Percentiles rank a stretch among this genome's conserved stretches.
phyloP scores from a whole-genome alignment of 1,140 invertebrate genomes.

The Eumeta japonica region DNA sequence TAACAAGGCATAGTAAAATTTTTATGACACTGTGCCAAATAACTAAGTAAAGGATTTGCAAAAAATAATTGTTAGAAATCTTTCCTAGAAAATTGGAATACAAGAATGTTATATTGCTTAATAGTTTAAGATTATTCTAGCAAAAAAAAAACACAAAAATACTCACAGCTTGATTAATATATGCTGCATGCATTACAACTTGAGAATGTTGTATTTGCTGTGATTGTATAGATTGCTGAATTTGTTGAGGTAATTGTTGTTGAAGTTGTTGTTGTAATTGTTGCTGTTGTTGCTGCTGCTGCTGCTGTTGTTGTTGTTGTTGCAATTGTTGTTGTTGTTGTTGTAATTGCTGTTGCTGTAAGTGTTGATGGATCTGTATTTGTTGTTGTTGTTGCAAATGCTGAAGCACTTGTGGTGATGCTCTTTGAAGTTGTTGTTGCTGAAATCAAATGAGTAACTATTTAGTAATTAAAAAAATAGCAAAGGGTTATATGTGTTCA shows the following conservation, averaged over 20 bases:
- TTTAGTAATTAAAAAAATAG: too few relatives aligned
- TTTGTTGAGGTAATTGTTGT: constrained; percentile 10
- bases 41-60: too few relatives aligned
- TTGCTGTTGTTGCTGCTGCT: constrained; percentile 24
- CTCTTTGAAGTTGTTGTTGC: too few relatives aligned
- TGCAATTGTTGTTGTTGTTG: constrained; percentile 29
- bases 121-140: too few relatives aligned
- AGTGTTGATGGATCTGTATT: constrained; percentile 42
- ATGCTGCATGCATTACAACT: constrained; percentile 48
- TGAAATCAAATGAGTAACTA: too few relatives aligned
- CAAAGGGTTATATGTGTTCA: too few relatives aligned
- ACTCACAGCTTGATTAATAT: constrained; percentile 45
- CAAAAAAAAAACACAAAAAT: too few relatives aligned
- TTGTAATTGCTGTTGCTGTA: constrained; percentile 44
- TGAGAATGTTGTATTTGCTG: constrained; percentile 31
- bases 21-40: too few relatives aligned
- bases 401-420: constrained; percentile 19
- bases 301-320: constrained; percentile 26
- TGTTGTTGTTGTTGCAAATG: constrained; percentile 32
- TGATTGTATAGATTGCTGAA: constrained; percentile 25
- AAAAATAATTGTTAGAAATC: too few relatives aligned
- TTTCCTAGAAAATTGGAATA: too few relatives aligned
- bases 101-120: too few relatives aligned
- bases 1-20: too few relatives aligned
- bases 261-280: constrained; percentile 29